Evolutionary conservation across 1,140 invertebrate genomes (phyloP), one percentile per base, ranked within the genome.

Genomic region (Lucilia sericata): DNA sequence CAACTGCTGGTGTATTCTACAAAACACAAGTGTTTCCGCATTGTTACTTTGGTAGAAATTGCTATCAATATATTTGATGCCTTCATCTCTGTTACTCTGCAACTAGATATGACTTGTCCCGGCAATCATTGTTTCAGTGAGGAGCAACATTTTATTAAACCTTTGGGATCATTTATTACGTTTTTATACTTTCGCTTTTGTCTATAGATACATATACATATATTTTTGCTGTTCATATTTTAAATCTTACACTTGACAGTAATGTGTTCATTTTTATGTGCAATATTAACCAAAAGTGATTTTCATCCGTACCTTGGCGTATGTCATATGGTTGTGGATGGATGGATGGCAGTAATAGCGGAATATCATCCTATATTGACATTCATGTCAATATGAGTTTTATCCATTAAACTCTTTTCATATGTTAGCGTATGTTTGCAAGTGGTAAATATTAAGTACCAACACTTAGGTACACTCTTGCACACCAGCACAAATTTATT

Each of bases 171-270:
- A 80, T 25, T 47, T 80, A 21, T 80, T 36, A 42, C 13, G 75
- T 60, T 60, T 12, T 14, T 60, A n/a, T 60, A 17, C 13, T n/a
- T 17, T 17, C 14, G 55, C 5, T 60, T 7, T 60, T 60, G 25
- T 30, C 25, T 30, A 30, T 30, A 30, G 25, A 1, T 30, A 30
- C 25, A 30, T 30, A 30, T 3, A 30, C 3, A 30, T 30, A 30
- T 30, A 30, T 70, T 25, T 19, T 70, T 17, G 76, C 76, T 51
- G 65, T 70, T 19, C 76, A 80, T 80, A 42, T 80, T 80, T 80
- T 80, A 80, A 80, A 80, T 80, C 76, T 51, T 80, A 49, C 76
- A 80, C 76, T 80, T 80, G 76, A 80, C 76, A 80, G 76, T 80
- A 80, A 80, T 80, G 76, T 80, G 76, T 80, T 80, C 76, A 80